A percentile compares a stretch with the other conserved stretches of the same genome.
Evolutionary conservation across 2,113 vertebrate species (phyloP).

Genomic region (Cinclus mexicanus): DNA sequence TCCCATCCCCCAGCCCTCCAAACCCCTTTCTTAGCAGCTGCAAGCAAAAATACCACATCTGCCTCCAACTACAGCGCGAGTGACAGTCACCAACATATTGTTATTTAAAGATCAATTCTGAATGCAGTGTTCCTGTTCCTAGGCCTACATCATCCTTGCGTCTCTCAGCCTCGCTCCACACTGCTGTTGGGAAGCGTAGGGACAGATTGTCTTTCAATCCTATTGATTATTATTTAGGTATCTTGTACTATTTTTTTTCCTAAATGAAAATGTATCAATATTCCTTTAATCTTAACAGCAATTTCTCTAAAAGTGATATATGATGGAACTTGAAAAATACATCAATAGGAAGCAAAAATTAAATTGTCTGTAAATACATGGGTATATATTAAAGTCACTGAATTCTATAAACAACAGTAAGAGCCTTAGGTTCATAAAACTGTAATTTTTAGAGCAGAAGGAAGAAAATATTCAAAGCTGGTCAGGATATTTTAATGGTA

Average conservation of each 20-base stretch:
- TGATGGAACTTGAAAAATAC: neutral
- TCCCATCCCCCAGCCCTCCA: conserved; percentile 59
- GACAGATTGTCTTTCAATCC: conserved; percentile 9
- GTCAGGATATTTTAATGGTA: conserved; percentile 10
- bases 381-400: neutral
- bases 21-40: conserved; percentile 62
- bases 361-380: neutral
- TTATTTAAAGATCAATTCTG: conserved; percentile 64
- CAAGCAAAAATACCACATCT: conserved; percentile 61
- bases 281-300: conserved; percentile 5
- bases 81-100: conserved; percentile 58
- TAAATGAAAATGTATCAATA: neutral
- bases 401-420: neutral
- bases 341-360: conserved; percentile 16
- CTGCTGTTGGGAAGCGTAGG: neutral
- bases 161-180: neutral
- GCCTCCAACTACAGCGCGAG: conserved; percentile 33
- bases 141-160: neutral
- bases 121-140: conserved; percentile 1
- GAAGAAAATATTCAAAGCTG: neutral
- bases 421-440: neutral
- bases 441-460: neutral
- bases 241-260: neutral
- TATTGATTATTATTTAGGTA: conserved; percentile 48
- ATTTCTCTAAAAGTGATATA: conserved; percentile 24